These are phyloP conservation scores for Oithona nana DNA, from an alignment of 2,888 invertebrate species.

Conservation along the genomic window DNA sequence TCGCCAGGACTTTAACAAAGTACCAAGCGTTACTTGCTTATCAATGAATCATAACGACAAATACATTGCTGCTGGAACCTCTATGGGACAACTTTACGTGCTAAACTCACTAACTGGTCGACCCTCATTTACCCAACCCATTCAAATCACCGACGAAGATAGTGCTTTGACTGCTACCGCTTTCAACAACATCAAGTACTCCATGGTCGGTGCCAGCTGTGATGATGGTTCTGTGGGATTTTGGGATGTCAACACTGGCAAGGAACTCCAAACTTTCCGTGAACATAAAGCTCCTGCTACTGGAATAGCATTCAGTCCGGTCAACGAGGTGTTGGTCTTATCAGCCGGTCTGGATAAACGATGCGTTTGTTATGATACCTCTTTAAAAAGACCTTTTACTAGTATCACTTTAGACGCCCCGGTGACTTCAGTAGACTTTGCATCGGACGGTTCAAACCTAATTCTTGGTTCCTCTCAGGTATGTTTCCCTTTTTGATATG, in stretches of 20 bases:
- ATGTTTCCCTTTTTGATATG: no score
- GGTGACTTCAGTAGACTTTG: slow-evolving; percentile 26
- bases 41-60: slow-evolving; percentile 1
- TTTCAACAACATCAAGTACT: slow-evolving; percentile 25
- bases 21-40: not conserved
- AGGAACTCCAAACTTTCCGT: slow-evolving; percentile 25
- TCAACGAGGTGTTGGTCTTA: slow-evolving; percentile 28
- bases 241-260: slow-evolving; percentile 27
- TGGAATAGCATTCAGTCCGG: slow-evolving; percentile 29
- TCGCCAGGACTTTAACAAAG: not conserved
- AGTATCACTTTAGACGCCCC: slow-evolving; percentile 25
- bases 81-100: not conserved
- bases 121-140: not conserved
- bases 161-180: slow-evolving; percentile 24
- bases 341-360: slow-evolving; percentile 30
- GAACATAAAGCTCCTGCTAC: slow-evolving; percentile 28
- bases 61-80: not conserved
- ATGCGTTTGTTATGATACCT: slow-evolving; percentile 27
- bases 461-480: slow-evolving; percentile 26
- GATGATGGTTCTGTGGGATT: slow-evolving; percentile 27
- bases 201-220: slow-evolving; percentile 26
- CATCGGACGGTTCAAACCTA: slow-evolving; percentile 26
- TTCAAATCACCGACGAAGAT: not conserved
- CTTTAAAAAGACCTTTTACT: slow-evolving; percentile 25
- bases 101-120: not conserved